Base-by-base conservation (phyloP, 2,797 vertebrate genomes). In the Molossus alvarezi region DNA sequence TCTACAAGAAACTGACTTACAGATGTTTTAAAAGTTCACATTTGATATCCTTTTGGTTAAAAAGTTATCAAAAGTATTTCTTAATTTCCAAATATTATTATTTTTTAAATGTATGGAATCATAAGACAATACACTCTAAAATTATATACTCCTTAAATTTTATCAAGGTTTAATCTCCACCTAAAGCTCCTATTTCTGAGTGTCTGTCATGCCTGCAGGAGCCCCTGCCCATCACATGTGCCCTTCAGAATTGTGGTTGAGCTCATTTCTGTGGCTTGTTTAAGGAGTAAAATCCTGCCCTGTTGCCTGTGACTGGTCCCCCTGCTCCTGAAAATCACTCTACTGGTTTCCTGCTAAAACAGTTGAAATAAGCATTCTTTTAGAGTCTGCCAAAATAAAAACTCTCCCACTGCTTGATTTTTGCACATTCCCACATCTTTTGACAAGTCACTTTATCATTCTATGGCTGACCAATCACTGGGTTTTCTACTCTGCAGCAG, bases 301-400 rank as follows among this genome's bases (percentile, higher is more conserved):
- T 71, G 27, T 25, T 71, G 7, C 51, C 13, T 9, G 13, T 33
- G 77, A 88, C n/a, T 72, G 9, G 29, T 62, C 25, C 17, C 25
- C 17, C 60, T 92, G 20, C 45, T 71, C 20, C 69, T 89, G n/a
- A 82, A 95, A 95, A 51, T 57, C 79, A 75, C 33, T 79, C 25
- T 64, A 6, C 53, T 58, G 48, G 21, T 60, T 81, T 84, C 25
- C 41, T 92, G 65, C 41, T n/a, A 80, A 87, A 75, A 81, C 57
- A 72, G 23, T 87, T 75, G 23, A 92, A 85, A 62, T 13, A 33
- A 77, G 25, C 20, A 45, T 71, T 79, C 33, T 91, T 77, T 93
- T 18, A 80, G 45, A 60, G 3, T 64, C 60, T 87, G 11, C 65
- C 75, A 65, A 55, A 65, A 48, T 72, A 0, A 33, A 84, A 83